Evolutionary conservation across 2,888 invertebrate species (phyloP), one percentile per base, ranked within the genome.

Genomic region (Synanthedon tipuliformis): DNA sequence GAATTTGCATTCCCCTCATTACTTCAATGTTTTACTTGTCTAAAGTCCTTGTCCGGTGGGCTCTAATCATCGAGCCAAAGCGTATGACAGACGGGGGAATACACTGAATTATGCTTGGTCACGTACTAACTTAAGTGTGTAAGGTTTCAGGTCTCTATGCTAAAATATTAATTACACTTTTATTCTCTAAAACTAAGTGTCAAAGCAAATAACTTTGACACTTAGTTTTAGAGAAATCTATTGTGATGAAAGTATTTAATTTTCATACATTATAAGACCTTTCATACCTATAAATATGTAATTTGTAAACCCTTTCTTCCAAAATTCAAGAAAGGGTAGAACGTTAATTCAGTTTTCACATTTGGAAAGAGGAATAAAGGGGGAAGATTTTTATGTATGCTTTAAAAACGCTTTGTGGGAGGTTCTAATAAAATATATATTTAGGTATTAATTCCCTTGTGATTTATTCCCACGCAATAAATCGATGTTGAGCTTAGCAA

Each of bases 71-170:
- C 62, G 63, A 68, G 69, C 73, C 75, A 79, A 73, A 77, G 73
- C 69, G 63, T 65, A 68, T 75, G 77, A 78, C 66, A 73, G 77
- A 72, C 73, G 66, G 71, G 77, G 77, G 77, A 76, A 68, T 74
- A 71, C 74, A 74, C 63, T 76, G 75, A 82, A 80, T 82, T 86
- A 86, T 86, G 82, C 85, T 66, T 59, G 68, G 78, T 72, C 86
- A 86, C 85, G 86, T 79, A 68, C 69, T 61, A 62, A 65, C 65
- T 54, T 51, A 45, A 62, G 66, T 69, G 69, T 63, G 72, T 73
- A 73, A 65, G 63, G 76, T 76, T 78, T 74, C 73, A 57, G 45
- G 62, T 73, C 74, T 78, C 81, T 79, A 78, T 78, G 69, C 70
- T 75, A 34, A 34, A 34, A 34, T 34, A 34, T 34, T 34, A 34